phyloP scores from a whole-genome alignment of 2,113 vertebrate species.

The Oncorhynchus clarkii region DNA sequence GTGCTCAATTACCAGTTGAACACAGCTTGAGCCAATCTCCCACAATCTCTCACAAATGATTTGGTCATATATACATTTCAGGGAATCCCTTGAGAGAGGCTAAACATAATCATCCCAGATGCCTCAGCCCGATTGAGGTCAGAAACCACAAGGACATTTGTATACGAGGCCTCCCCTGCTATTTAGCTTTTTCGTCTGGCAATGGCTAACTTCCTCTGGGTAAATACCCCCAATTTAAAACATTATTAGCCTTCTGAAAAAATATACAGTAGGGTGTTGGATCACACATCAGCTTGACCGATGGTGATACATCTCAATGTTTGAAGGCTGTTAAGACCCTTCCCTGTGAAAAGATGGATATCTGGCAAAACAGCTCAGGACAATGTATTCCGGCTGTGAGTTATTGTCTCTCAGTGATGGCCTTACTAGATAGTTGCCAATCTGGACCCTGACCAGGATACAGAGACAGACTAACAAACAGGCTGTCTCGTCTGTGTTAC shows the following conservation, averaged over 20 bases:
- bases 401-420: neutral
- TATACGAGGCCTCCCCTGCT: neutral
- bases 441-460: neutral
- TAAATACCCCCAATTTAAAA: neutral
- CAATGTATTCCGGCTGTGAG: neutral
- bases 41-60: slow-evolving; percentile 3
- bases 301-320: neutral
- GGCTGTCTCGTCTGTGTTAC: neutral
- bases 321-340: neutral
- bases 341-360: neutral
- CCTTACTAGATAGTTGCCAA: neutral
- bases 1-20: neutral
- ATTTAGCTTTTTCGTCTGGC: neutral
- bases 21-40: slow-evolving; percentile 6
- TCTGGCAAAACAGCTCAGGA: too few species aligned
- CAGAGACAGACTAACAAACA: neutral
- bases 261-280: neutral
- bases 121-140: slow-evolving; percentile 3
- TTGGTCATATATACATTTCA: slow-evolving; percentile 2
- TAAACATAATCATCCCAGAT: slow-evolving; percentile 15
- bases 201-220: too few species aligned
- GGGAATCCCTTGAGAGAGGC: neutral
- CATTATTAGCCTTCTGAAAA: neutral
- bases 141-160: neutral
- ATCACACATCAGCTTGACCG: neutral